A percentile compares a stretch with the other conserved stretches of the same genome.
phyloP scores from a whole-genome alignment of 2,888 invertebrate genomes.

The Eilema griseolum region DNA sequence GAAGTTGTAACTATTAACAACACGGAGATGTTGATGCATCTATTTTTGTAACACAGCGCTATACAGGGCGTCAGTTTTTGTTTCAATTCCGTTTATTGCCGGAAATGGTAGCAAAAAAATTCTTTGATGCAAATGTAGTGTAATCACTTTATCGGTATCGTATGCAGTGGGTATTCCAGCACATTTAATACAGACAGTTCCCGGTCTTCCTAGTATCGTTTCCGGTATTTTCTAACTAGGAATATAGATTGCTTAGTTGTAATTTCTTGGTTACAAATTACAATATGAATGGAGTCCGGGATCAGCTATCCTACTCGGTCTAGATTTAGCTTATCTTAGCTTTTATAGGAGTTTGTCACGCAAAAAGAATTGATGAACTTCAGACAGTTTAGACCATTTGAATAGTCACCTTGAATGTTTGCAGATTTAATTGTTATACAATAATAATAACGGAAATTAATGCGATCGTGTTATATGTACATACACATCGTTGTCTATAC shows the following conservation, averaged over 20 bases:
- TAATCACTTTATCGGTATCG: slow-evolving; percentile 4
- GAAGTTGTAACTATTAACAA: slow-evolving; percentile 12
- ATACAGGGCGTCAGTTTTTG: slow-evolving; percentile 3
- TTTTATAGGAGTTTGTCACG: no score
- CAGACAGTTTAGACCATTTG: no score
- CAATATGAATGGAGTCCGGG: neutral
- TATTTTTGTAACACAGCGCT: slow-evolving; percentile 18
- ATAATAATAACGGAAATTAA: no score
- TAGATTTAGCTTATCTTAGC: no score
- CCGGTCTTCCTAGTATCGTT: slow-evolving; percentile 1
- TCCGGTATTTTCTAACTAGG: neutral
- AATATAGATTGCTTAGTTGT: neutral
- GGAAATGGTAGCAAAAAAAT: neutral
- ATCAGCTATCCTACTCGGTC: neutral
- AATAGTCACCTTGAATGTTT: no score
- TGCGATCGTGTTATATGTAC: no score
- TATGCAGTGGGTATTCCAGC: neutral
- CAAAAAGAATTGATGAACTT: no score
- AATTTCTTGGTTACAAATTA: no score
- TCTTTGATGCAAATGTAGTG: neutral
- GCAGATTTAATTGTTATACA: no score
- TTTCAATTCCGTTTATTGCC: slow-evolving; percentile 1
- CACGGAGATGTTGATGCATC: neutral
- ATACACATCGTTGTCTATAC: no score
- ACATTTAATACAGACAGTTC: neutral